Evolutionary conservation across 2,888 invertebrate species (phyloP), one percentile per base, ranked within the genome.

Genomic region (Panzeria rudis): DNA sequence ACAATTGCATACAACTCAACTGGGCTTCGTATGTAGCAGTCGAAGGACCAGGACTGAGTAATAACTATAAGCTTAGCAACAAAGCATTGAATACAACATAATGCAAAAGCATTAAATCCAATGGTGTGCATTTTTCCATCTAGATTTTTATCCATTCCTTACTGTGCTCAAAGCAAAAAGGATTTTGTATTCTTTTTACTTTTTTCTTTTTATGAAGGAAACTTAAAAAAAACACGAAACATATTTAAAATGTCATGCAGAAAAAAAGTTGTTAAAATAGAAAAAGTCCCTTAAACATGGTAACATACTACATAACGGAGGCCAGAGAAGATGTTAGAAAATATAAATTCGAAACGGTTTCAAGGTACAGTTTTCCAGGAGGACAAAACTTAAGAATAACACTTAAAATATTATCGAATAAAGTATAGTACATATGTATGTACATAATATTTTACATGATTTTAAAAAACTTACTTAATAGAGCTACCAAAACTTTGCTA

Each of bases 31-130:
- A 29, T 25, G 29, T 17, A 72, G 25, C 25, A 47, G 23, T 23
- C 15, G 7, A 20, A 68, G 32, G 29, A 41, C 9, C 9, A 56
- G 56, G 72, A 81, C 64, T 84, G 84, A 80, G 79, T 86, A 86
- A 87, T 84, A 86, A 84, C 82, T 86, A 73, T 71, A 66, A 81
- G 77, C 84, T 84, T 84, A 81, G 84, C 73, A 79, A 84, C 80
- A 86, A 83, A 78, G 82, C 72, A 81, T 59, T 71, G 35, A 72
- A 80, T 23, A 59, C 23, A 64, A 62, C 41, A 76, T 79, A 79
- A 84, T 84, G 71, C 76, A 59, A 61, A 73, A 84, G 56, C 79
- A 78, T 83, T 32, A 85, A 81, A 80, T 83, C 82, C 86, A 85
- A 87, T 86, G 84, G 82, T 75, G 82, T 84, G 85, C 72, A 81